These are phyloP conservation scores for Dicrurus megarhynchus DNA, from an alignment of 2,113 vertebrate genomes.

Conservation along the genomic window DNA sequence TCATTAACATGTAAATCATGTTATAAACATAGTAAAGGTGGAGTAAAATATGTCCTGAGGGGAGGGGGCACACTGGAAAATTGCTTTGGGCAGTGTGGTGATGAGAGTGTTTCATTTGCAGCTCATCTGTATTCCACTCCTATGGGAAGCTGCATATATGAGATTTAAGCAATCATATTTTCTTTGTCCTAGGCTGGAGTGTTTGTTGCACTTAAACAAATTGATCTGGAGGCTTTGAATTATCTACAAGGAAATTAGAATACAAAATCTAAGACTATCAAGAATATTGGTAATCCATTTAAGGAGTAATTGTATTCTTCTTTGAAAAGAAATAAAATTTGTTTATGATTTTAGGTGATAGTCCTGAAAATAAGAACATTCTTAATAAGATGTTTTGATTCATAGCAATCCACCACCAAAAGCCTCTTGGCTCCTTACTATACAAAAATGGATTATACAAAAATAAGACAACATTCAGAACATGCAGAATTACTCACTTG, in stretches of 20 bases:
- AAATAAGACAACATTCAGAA: background rate
- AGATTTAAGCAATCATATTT: constrained; percentile 64
- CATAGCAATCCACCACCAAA: background rate
- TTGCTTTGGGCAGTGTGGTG: constrained; percentile 68
- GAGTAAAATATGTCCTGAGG: constrained; percentile 58
- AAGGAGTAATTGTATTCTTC: background rate
- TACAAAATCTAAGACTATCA: background rate
- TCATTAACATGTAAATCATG: constrained; percentile 74
- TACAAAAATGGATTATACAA: background rate
- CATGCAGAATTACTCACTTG: background rate
- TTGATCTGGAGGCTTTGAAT: constrained; percentile 37
- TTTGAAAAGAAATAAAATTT: background rate
- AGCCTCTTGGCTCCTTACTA: background rate
- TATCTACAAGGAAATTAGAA: constrained; percentile 18
- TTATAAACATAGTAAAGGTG: constrained; percentile 67
- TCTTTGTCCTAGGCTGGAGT: constrained; percentile 41
- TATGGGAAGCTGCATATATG: constrained; percentile 36
- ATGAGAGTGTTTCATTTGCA: constrained; percentile 54
- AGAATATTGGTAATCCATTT: background rate
- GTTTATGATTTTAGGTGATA: background rate
- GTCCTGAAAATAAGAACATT: background rate
- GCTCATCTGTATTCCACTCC: constrained; percentile 61
- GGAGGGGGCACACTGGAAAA: constrained; percentile 52
- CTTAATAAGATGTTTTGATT: background rate
- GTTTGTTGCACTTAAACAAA: constrained; percentile 60